A percentile compares a stretch with the other conserved stretches of the same genome.
These are phyloP conservation scores for Eudyptes chrysolophus DNA, from an alignment of 2,113 vertebrate species.

Conservation along the genomic window DNA sequence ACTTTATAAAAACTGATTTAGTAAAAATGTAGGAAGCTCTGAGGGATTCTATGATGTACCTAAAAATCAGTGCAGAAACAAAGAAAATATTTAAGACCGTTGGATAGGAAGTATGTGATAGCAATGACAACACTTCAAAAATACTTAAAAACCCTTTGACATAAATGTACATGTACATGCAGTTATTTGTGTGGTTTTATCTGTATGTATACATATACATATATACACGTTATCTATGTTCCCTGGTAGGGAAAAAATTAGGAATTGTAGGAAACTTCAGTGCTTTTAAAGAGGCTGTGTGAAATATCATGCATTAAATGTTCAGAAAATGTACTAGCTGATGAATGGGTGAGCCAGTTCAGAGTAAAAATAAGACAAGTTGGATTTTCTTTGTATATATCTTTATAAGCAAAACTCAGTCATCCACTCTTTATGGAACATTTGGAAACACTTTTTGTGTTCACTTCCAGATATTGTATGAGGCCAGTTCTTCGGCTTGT, in stretches of 20 bases:
- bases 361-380: neutral
- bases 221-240: neutral
- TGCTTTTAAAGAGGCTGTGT: neutral
- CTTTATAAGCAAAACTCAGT: neutral
- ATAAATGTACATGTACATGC: accelerated
- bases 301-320: neutral
- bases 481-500: neutral
- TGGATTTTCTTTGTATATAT: neutral
- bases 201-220: neutral
- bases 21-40: neutral
- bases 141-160: neutral
- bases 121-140: neutral
- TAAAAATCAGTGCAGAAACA: neutral
- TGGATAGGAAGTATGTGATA: neutral
- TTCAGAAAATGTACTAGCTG: neutral
- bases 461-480: neutral
- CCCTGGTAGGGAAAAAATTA: neutral
- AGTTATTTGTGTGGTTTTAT: neutral
- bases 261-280: neutral
- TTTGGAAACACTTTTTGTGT: neutral
- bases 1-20: neutral
- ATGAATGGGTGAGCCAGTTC: neutral
- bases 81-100: neutral
- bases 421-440: neutral
- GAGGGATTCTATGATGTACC: neutral